Evolutionary conservation across 2,888 invertebrate genomes (phyloP), one percentile per base, ranked within the genome.

Genomic region (Tetanocera ferruginea): DNA sequence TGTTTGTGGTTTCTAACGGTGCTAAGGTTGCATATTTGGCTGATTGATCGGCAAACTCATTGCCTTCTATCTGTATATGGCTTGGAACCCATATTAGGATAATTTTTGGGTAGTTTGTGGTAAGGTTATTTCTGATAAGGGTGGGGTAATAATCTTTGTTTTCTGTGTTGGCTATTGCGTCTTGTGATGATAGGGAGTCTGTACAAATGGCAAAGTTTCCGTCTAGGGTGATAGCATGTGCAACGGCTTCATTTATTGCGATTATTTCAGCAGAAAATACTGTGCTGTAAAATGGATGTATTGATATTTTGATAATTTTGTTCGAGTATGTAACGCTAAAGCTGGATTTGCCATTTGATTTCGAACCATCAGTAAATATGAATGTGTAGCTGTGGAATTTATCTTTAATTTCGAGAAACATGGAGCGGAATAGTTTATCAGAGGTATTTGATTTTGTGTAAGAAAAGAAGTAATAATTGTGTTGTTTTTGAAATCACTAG

Each of bases 361-460:
- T 74, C 19, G 74, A 74, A 14, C 74, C 74, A 49, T 64, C 74
- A 17, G 64, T 62, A 23, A 51, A 62, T 9, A 74, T 62, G 28
- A 62, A 62, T 6, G 17, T 43, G 51, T 64, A 62, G 8, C 2
- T 5, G 28, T 43, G 6, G 19, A 62, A 25, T 60, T 3, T 62
- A n/a, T n/a, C n/a, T n/a, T n/a, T n/a, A n/a, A n/a, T n/a, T n/a
- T n/a, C n/a, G n/a, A n/a, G n/a, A n/a, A 25, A n/a, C 51, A 25
- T 62, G 49, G 5, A 64, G 17, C 14, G 43, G 49, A 62, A 73
- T 34, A 25, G 25, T n/a, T n/a, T n/a, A n/a, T n/a, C n/a, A n/a
- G n/a, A n/a, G n/a, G n/a, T 23, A 23, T 49, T 17, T 25, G 9
- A 55, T 70, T 52, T 70, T 8, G 11, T 49, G n/a, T 52, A 23